These are phyloP conservation scores for Pterocles burchelli DNA, from an alignment of 2,113 vertebrate genomes.

Conservation along the genomic window DNA sequence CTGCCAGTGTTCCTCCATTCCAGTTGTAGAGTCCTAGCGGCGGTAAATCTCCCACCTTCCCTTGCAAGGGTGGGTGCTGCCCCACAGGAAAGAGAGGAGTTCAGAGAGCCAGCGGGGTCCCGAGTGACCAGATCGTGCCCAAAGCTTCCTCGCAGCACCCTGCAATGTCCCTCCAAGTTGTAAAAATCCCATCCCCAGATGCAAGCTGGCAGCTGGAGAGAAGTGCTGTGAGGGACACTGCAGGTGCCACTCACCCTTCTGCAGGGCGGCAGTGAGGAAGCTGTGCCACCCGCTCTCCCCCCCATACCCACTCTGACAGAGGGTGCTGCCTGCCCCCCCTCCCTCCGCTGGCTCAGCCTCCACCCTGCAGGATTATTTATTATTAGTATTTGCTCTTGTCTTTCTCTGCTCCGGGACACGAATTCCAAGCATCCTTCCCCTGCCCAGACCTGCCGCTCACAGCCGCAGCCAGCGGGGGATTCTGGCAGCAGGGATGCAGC, in stretches of 20 bases:
- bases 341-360: not conserved
- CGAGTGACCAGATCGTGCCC: not conserved
- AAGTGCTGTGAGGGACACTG: rapidly evolving
- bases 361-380: constrained; percentile 64
- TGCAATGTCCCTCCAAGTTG: not conserved
- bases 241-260: not conserved
- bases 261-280: not conserved
- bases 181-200: not conserved
- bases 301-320: not conserved
- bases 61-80: not conserved
- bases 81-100: not conserved
- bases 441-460: constrained; percentile 81
- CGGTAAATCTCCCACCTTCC: not conserved
- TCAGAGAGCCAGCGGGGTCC: not conserved
- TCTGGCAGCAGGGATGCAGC: constrained; percentile 38
- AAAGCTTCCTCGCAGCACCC: not conserved
- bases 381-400: constrained; percentile 76
- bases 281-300: not conserved
- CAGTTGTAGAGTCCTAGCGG: not conserved
- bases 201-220: not conserved
- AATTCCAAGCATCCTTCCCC: constrained; percentile 88
- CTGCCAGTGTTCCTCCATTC: not conserved
- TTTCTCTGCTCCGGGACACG: constrained; percentile 79
- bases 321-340: not conserved
- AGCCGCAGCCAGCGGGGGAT: constrained; percentile 77